A percentile compares a stretch with the other conserved stretches of the same genome.
These are phyloP conservation scores for Drosophila tripunctata DNA, from an alignment of 2,888 invertebrate species.

Conservation along the genomic window DNA sequence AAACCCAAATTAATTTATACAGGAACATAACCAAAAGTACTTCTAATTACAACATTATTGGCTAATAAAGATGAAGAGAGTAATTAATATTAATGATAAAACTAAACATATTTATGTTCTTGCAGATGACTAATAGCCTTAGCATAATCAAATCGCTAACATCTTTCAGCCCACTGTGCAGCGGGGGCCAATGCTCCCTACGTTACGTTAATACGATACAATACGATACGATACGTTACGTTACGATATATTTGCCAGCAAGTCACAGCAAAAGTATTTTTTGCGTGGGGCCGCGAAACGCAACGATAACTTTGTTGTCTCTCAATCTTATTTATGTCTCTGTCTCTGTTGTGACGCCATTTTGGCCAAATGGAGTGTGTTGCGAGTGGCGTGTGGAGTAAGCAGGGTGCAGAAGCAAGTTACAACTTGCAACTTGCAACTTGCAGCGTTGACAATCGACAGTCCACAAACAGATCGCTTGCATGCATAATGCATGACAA, in stretches of 20 bases:
- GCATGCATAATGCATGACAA: constrained; percentile 69
- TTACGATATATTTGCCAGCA: constrained; percentile 32
- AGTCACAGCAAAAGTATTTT: constrained; percentile 64
- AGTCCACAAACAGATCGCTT: constrained; percentile 40
- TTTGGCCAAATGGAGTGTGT: constrained; percentile 49
- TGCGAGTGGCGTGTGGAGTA: constrained; percentile 32
- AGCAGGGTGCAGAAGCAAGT: constrained; percentile 8
- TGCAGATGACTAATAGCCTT: constrained; percentile 5
- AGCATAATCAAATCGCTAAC: background rate
- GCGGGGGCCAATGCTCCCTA: constrained; percentile 25
- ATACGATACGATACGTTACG: constrained; percentile 10
- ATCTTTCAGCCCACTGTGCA: background rate
- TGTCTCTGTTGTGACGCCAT: constrained; percentile 42
- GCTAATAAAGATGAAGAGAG: no score
- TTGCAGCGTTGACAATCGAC: constrained; percentile 53
- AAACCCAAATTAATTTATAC: no score
- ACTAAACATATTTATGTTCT: constrained; percentile 11
- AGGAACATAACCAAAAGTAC: no score
- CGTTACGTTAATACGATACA: constrained; percentile 7
- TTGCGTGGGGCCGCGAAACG: constrained; percentile 63
- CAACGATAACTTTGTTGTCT: constrained; percentile 4
- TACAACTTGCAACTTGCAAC: constrained; percentile 25
- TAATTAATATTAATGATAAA: no score
- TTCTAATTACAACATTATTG: no score
- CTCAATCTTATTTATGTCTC: background rate